Evolutionary conservation across 1,140 invertebrate genomes (phyloP).

Genomic region (Triops cancriformis): DNA sequence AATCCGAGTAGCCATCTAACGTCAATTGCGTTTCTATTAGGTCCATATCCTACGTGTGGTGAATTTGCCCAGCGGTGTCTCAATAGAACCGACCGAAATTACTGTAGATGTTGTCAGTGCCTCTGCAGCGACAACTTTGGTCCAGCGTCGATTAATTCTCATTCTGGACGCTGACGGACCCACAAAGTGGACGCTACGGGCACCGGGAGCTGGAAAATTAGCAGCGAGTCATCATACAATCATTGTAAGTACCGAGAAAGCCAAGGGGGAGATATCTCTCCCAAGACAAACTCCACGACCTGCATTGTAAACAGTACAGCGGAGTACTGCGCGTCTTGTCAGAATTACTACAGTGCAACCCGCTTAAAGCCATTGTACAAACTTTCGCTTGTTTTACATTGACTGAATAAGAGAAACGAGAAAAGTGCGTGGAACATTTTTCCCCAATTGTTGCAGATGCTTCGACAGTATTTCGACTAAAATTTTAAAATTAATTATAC

Average conservation of each 20-base stretch:
- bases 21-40: neutral
- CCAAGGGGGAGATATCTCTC: neutral
- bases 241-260: constrained; percentile 12
- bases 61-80: neutral
- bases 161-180: constrained; percentile 17
- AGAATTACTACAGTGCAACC: no score
- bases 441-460: no score
- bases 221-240: constrained; percentile 9
- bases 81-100: neutral
- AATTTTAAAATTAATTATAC: no score
- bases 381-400: no score
- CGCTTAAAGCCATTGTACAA: no score
- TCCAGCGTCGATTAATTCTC: constrained; percentile 17
- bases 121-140: neutral
- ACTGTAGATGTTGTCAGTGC: constrained; percentile 15
- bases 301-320: no score
- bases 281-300: no score
- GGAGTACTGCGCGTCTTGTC: no score
- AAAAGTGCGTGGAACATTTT: no score
- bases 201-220: neutral
- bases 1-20: neutral
- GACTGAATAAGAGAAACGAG: no score
- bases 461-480: no score
- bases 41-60: constrained; percentile 17
- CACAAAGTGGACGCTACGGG: constrained; percentile 14